Conservation (phyloP, 2,113 vertebrate genomes). For the Prochilodus magdalenae region DNA sequence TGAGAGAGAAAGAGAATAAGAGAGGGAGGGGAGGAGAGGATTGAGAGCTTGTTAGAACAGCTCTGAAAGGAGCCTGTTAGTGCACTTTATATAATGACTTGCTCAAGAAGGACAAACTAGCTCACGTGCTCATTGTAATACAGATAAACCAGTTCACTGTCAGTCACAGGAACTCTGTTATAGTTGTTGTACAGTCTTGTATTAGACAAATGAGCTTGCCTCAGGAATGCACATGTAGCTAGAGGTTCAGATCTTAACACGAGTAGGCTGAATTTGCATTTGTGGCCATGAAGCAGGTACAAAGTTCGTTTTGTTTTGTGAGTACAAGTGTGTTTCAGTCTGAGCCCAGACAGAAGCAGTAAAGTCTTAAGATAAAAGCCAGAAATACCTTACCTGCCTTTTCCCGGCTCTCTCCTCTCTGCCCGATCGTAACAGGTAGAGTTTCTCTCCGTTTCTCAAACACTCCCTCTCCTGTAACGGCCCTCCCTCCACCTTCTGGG, state of each 20-base stretch:
- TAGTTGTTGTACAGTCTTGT: background rate
- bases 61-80: constrained; percentile 22
- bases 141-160: background rate
- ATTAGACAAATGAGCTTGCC: background rate
- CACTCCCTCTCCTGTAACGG: background rate
- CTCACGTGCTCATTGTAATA: background rate
- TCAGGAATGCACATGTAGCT: background rate
- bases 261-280: background rate
- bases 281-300: background rate
- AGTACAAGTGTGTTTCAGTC: background rate
- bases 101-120: background rate
- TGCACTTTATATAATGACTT: background rate
- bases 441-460: background rate
- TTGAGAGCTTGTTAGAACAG: constrained; percentile 31
- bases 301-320: background rate
- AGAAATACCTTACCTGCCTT: constrained; percentile 15
- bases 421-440: constrained; percentile 57
- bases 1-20: too few species aligned
- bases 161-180: background rate
- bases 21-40: background rate
- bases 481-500: background rate
- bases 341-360: background rate
- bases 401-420: constrained; percentile 32
- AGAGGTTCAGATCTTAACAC: background rate
- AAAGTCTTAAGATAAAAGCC: background rate